Conservation (phyloP, 92 coral and sea anemone genomes). For the Nematostella vectensis region DNA sequence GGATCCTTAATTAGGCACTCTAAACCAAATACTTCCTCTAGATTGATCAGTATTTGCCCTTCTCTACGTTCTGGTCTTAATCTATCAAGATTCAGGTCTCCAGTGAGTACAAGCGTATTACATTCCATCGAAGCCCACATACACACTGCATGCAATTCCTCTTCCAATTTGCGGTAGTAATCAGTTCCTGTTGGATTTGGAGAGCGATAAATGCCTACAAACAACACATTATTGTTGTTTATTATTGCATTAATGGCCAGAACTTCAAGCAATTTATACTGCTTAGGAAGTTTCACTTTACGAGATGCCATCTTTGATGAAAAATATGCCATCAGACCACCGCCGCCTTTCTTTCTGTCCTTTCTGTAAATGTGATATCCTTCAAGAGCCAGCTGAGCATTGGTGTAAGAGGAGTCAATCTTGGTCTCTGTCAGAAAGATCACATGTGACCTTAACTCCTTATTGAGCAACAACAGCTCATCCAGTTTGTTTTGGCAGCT, state of each 20-base stretch:
- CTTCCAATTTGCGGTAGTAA: slow-evolving; percentile 13
- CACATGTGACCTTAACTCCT: slow-evolving; percentile 14
- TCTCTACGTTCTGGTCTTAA: slow-evolving; percentile 21
- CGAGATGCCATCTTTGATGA: slow-evolving; percentile 9
- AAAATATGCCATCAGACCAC: slow-evolving; percentile 18
- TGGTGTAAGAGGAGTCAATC: slow-evolving; percentile 1
- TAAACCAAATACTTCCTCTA: slow-evolving; percentile 32
- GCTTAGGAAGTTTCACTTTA: slow-evolving; percentile 8
- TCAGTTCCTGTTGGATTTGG: slow-evolving; percentile 1
- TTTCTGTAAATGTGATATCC: slow-evolving; percentile 21
- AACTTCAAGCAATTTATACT: slow-evolving; percentile 6
- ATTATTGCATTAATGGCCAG: slow-evolving; percentile 3
- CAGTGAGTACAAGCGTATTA: slow-evolving; percentile 7
- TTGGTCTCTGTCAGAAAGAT: slow-evolving; percentile 14
- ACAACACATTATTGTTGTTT: slow-evolving; percentile 2
- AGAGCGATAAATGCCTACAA: slow-evolving; percentile 1
- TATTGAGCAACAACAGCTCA: slow-evolving; percentile 7
- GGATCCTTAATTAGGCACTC: slow-evolving; percentile 33
- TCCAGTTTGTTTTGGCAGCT: slow-evolving; percentile 19
- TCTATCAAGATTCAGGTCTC: slow-evolving; percentile 34
- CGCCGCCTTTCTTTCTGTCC: slow-evolving; percentile 19
- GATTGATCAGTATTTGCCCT: slow-evolving; percentile 23
- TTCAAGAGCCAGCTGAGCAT: slow-evolving; percentile 8
- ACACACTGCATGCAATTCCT: slow-evolving; percentile 1
- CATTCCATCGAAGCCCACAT: slow-evolving; percentile 23